Conservation (phyloP, 1,140 invertebrate species). For the fruit fly (Drosophila melanogaster) region Release_6_plus_ISO1_MT NT_033777.3:23140001-23140500, state of each 20-base stretch:
- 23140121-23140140: conserved; percentile 34
- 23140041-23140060: conserved; percentile 13
- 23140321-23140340: conserved; percentile 34
- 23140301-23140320: conserved; percentile 9
- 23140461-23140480: conserved; percentile 2
- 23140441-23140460: conserved; percentile 28
- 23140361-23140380: conserved; percentile 20
- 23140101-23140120: conserved; percentile 66
- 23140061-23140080: conserved; percentile 26
- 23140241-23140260: conserved; percentile 32
- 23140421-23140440: conserved; percentile 35
- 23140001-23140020: conserved; percentile 61
- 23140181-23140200: conserved; percentile 24
- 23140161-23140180: conserved; percentile 37
- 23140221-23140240: conserved; percentile 41
- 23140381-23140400: conserved; percentile 45
- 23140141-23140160: conserved; percentile 21
- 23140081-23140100: conserved; percentile 27
- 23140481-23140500: conserved; percentile 52
- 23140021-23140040: conserved; percentile 34
- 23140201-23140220: conserved; percentile 42
- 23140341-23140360: conserved; percentile 41
- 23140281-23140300: conserved; percentile 26
- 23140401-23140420: conserved; percentile 58
- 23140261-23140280: conserved; percentile 55